A percentile compares a stretch with the other conserved stretches of the same genome.
These are phyloP conservation scores for Ips typographus DNA, from an alignment of 1,140 invertebrate genomes.

Conservation along the genomic window DNA sequence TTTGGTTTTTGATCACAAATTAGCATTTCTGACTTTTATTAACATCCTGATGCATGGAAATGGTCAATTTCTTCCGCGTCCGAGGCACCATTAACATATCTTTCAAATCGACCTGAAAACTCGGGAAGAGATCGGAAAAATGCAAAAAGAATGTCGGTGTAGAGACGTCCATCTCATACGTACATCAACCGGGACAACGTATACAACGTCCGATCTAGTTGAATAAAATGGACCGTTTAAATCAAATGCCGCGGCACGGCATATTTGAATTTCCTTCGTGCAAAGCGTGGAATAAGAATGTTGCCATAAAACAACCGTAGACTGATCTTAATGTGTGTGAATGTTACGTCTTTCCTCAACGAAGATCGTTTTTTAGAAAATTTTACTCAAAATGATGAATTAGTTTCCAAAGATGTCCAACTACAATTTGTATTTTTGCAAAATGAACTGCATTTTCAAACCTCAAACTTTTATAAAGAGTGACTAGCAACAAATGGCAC, in stretches of 20 bases:
- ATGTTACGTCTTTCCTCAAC: slow-evolving; percentile 41
- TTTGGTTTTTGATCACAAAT: no score
- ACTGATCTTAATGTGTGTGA: slow-evolving; percentile 44
- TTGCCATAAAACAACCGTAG: slow-evolving; percentile 44
- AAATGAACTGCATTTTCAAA: no score
- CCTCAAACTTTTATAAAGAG: no score
- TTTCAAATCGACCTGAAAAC: slow-evolving; percentile 26
- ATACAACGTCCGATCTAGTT: slow-evolving; percentile 30
- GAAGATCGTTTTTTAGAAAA: no score
- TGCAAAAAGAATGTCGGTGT: slow-evolving; percentile 9
- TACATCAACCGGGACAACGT: slow-evolving; percentile 28
- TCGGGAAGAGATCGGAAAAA: slow-evolving; percentile 12
- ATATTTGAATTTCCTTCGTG: slow-evolving; percentile 43
- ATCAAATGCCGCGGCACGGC: slow-evolving; percentile 28
- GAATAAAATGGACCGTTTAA: slow-evolving; percentile 33
- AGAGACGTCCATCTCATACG: slow-evolving; percentile 24
- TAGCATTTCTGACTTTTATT: no score
- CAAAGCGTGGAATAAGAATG: slow-evolving; percentile 49
- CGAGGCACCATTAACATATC: slow-evolving; percentile 21
- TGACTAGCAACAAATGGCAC: no score
- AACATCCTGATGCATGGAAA: background rate
- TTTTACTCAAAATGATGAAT: no score
- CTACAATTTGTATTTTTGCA: no score
- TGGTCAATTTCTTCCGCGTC: slow-evolving; percentile 14
- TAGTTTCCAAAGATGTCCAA: no score